Percentiles rank a stretch among this genome's conserved stretches.
Evolutionary conservation across 37 sponge, comb jelly and placozoan genomes (phyloP).

Genomic region (Aplysina aerophoba): DNA sequence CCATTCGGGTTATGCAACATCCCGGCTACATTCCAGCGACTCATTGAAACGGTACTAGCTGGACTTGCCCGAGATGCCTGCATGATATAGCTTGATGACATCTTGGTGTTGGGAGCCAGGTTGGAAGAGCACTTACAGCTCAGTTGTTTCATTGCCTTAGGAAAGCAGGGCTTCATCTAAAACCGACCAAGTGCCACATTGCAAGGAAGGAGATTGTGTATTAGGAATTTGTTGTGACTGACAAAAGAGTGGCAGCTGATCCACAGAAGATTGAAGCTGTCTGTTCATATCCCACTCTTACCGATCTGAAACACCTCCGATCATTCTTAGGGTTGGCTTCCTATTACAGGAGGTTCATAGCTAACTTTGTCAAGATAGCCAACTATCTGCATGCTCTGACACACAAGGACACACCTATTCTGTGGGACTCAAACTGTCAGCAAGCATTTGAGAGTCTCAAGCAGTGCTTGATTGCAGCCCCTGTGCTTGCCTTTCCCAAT

Average conservation of each 20-base stretch:
- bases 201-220: slow-evolving; percentile 11
- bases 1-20: slow-evolving; percentile 68
- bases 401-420: slow-evolving; percentile 25
- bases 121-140: slow-evolving; percentile 31
- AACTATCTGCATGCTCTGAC: slow-evolving; percentile 24
- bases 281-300: slow-evolving; percentile 24
- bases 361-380: slow-evolving; percentile 36
- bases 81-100: slow-evolving; percentile 45
- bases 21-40: slow-evolving; percentile 54
- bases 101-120: slow-evolving; percentile 23
- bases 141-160: background rate
- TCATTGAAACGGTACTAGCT: slow-evolving; percentile 41
- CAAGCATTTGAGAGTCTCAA: slow-evolving; percentile 48
- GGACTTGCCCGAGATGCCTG: slow-evolving; percentile 21
- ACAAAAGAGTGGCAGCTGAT: slow-evolving; percentile 24
- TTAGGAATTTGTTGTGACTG: slow-evolving; percentile 24
- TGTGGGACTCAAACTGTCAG: slow-evolving; percentile 21
- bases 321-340: slow-evolving; percentile 45
- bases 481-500: slow-evolving; percentile 51
- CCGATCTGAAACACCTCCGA: slow-evolving; percentile 13
- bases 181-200: slow-evolving; percentile 42
- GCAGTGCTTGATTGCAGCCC: slow-evolving; percentile 30
- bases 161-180: slow-evolving; percentile 28
- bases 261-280: slow-evolving; percentile 37
- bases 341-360: slow-evolving; percentile 39